Conservation (phyloP, 2,797 vertebrate genomes). For the Parauchenoglanis punctatus region DNA sequence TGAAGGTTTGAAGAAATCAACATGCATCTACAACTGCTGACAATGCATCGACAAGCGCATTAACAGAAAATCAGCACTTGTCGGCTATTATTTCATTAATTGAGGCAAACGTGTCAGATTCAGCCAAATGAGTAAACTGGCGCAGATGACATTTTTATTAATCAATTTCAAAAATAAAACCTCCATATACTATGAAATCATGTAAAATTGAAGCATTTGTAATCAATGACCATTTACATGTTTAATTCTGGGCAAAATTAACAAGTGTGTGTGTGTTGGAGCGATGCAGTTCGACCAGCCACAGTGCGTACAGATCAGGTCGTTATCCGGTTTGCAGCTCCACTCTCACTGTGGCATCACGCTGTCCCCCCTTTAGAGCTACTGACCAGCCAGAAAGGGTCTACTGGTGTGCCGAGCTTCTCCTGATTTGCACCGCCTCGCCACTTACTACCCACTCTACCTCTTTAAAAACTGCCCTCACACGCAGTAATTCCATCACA, state of each 20-base stretch:
- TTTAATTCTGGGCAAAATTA: background rate
- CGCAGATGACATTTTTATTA: too few relatives aligned
- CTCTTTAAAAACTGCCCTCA: background rate
- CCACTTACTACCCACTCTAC: background rate
- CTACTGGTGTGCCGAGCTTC: conserved; percentile 74
- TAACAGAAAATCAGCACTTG: background rate
- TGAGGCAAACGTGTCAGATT: too few relatives aligned
- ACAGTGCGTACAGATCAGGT: conserved; percentile 23
- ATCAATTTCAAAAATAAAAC: background rate
- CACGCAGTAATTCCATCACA: background rate
- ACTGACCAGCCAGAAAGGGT: conserved; percentile 74
- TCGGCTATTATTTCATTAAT: too few relatives aligned
- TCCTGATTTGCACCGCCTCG: background rate
- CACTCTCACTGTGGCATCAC: conserved; percentile 76
- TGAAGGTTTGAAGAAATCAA: too few relatives aligned
- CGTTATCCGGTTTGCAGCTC: conserved; percentile 66
- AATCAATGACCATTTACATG: too few relatives aligned
- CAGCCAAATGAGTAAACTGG: too few relatives aligned
- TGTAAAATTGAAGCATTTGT: background rate
- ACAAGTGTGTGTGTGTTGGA: background rate
- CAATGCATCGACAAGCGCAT: background rate
- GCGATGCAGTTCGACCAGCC: conserved; percentile 59
- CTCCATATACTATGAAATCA: background rate
- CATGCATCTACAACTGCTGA: too few relatives aligned
- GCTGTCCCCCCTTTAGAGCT: conserved; percentile 78